A percentile compares a stretch with the other conserved stretches of the same genome.
phyloP scores from a whole-genome alignment of 2,797 vertebrate genomes.

The Gymnothorax reevesii region DNA sequence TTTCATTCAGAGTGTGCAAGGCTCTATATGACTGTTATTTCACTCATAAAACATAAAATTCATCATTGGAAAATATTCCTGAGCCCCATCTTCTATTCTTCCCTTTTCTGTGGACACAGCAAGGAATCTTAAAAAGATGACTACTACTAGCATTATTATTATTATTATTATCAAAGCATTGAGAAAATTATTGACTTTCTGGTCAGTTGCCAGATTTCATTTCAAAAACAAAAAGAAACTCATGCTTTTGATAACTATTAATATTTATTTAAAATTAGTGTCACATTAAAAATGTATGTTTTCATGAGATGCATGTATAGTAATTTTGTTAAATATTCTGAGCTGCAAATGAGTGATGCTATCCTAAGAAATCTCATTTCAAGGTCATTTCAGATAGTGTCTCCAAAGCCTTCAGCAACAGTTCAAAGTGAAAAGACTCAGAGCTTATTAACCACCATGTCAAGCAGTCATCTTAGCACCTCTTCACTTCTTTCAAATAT shows the following conservation, averaged over 20 bases:
- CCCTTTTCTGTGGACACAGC: conserved; percentile 20
- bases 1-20: not conserved
- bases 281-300: not conserved
- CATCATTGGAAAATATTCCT: conserved; percentile 18
- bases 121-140: not conserved
- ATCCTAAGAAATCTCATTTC: conserved; percentile 5
- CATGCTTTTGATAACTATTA: not conserved
- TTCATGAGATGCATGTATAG: not conserved
- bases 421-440: conserved; percentile 16
- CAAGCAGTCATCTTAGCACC: conserved; percentile 15
- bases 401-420: not conserved
- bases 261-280: not conserved
- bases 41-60: conserved; percentile 34
- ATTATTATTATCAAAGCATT: not conserved
- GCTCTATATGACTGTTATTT: conserved; percentile 28
- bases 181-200: not conserved
- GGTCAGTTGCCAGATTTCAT: not conserved
- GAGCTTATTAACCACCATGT: conserved; percentile 12
- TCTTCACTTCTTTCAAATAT: conserved; percentile 24
- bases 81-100: not conserved
- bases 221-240: not conserved
- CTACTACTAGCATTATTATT: conserved; percentile 26
- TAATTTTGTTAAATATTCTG: not conserved
- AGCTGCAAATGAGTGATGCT: not conserved
- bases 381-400: conserved; percentile 10